These are phyloP conservation scores for Pristionchus entomophagus DNA, from an alignment of 2,888 invertebrate genomes.

Conservation along the genomic window DNA sequence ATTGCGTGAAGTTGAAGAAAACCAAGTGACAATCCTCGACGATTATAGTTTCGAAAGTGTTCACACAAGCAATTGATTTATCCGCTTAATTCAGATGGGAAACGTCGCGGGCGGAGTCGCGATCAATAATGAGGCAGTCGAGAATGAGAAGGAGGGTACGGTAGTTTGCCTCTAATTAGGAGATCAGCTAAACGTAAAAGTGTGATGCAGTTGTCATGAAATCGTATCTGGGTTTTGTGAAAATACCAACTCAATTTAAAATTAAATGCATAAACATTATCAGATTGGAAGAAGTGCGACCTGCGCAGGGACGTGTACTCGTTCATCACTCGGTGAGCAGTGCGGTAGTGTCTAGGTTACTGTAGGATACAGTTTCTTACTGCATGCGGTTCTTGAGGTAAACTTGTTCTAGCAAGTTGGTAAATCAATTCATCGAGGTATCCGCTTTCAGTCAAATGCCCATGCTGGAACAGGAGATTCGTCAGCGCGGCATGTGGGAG, in stretches of 20 bases:
- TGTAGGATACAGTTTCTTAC: not conserved
- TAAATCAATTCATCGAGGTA: not conserved
- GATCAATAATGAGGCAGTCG: slow-evolving; percentile 1
- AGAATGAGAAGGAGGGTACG: slow-evolving; percentile 2
- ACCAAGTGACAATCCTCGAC: too few species aligned
- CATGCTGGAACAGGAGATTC: slow-evolving; percentile 18
- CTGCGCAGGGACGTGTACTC: slow-evolving; percentile 36
- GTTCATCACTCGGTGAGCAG: not conserved
- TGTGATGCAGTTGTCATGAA: too few species aligned
- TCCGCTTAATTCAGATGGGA: slow-evolving; percentile 37
- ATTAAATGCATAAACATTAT: too few species aligned
- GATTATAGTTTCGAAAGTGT: too few species aligned
- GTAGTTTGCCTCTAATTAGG: too few species aligned
- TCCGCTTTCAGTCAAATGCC: slow-evolving; percentile 38
- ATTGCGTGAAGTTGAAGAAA: too few species aligned
- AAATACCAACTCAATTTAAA: too few species aligned
- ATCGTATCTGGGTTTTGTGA: too few species aligned
- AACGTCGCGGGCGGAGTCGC: slow-evolving; percentile 45
- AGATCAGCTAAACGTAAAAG: too few species aligned
- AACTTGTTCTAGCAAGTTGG: not conserved
- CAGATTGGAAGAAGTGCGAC: slow-evolving; percentile 47
- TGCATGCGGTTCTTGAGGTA: too few species aligned
- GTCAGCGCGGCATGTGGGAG: slow-evolving; percentile 31
- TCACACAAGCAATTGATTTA: not conserved
- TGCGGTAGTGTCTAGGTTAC: too few species aligned